phyloP scores from a whole-genome alignment of 2,797 vertebrate genomes.

The Oophaga sylvatica region DNA sequence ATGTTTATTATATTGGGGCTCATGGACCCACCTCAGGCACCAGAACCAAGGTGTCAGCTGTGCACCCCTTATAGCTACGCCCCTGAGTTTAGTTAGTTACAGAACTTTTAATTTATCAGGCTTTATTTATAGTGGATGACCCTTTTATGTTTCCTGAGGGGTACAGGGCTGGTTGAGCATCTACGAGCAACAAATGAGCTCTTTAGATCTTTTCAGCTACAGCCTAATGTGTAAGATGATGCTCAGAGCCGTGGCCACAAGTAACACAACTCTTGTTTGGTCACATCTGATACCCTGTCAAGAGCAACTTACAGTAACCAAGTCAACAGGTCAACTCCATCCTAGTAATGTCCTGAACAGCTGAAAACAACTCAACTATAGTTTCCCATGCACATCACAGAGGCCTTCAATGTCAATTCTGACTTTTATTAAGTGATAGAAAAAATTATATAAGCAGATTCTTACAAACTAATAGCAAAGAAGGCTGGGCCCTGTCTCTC shows the following conservation, averaged over 20 bases:
- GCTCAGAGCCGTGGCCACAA: not conserved
- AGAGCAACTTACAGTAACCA: constrained; percentile 43
- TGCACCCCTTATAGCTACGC: too few species aligned
- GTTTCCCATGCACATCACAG: not conserved
- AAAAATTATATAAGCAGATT: not conserved
- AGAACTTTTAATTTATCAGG: not conserved
- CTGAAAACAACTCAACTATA: not conserved
- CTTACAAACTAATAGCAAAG: too few species aligned
- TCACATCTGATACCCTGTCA: constrained; percentile 50
- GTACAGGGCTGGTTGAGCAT: too few species aligned
- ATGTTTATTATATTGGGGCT: too few species aligned
- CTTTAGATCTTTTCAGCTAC: not conserved
- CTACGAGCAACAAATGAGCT: not conserved
- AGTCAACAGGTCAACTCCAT: constrained; percentile 15
- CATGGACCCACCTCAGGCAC: too few species aligned
- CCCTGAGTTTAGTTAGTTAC: too few species aligned
- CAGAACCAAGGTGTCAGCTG: too few species aligned
- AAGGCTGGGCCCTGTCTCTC: too few species aligned
- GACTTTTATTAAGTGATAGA: not conserved
- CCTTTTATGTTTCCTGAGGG: not conserved
- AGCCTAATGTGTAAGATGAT: constrained; percentile 41
- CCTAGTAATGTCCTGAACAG: not conserved
- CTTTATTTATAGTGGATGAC: not conserved
- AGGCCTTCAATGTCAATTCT: not conserved
- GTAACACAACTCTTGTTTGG: constrained; percentile 43